Evolutionary conservation across 2,797 vertebrate species (phyloP).

Genomic region (Glossophaga mutica): DNA sequence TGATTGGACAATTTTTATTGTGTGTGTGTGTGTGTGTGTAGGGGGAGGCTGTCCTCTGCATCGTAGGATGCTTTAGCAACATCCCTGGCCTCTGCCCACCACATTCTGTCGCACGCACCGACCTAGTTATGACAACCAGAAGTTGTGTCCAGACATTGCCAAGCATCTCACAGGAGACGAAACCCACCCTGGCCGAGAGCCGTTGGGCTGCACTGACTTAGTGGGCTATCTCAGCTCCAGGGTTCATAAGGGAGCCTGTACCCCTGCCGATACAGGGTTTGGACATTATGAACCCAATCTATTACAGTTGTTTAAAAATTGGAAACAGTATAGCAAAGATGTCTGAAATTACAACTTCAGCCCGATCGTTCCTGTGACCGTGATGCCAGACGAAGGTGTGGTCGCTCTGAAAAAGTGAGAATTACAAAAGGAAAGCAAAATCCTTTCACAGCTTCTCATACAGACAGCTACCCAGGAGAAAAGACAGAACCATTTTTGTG

Average conservation of each 20-base stretch:
- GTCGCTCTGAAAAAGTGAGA: background rate
- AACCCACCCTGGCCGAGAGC: background rate
- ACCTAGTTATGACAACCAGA: background rate
- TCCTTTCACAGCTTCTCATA: background rate
- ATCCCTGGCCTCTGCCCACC: too few relatives aligned
- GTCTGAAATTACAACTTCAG: background rate
- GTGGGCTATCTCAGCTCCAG: background rate
- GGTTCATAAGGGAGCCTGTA: background rate
- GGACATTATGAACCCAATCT: background rate
- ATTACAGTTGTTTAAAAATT: background rate
- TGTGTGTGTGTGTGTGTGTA: background rate
- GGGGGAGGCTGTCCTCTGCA: too few relatives aligned
- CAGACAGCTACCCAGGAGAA: background rate
- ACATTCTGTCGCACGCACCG: background rate
- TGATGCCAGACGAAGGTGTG: background rate
- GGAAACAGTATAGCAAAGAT: background rate
- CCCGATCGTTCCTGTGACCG: background rate
- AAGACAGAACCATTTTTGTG: background rate
- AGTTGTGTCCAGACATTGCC: background rate
- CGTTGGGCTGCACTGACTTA: background rate
- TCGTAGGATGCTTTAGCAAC: too few relatives aligned
- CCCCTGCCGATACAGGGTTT: background rate
- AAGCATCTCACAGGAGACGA: background rate
- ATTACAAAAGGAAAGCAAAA: background rate
- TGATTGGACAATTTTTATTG: background rate